Percentiles rank a stretch among this genome's conserved stretches.
Evolutionary conservation across 2,797 vertebrate species (phyloP).

Genomic region (Sibirionetta formosa): DNA sequence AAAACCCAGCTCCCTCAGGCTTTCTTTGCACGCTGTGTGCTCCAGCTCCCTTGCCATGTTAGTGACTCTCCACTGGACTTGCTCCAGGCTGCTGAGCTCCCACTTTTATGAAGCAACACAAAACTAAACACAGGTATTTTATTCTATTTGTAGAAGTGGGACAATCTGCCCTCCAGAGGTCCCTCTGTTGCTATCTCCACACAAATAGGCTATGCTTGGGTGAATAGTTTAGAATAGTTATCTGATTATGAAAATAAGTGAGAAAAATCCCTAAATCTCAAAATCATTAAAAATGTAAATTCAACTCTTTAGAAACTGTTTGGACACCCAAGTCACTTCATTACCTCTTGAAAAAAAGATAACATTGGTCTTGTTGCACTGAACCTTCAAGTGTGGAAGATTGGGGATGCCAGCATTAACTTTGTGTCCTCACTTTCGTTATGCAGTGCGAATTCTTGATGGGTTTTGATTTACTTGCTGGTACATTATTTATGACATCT

Average conservation of each 20-base stretch:
- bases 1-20: not conserved
- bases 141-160: not conserved
- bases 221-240: not conserved
- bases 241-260: not conserved
- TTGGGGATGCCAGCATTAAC: not conserved
- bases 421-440: conserved; percentile 48
- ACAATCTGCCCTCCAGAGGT: not conserved
- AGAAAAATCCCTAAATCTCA: not conserved
- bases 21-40: accelerated
- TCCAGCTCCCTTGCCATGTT: not conserved
- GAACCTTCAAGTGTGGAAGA: not conserved
- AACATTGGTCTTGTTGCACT: not conserved
- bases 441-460: conserved; percentile 41
- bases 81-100: not conserved
- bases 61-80: not conserved
- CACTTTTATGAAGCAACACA: not conserved
- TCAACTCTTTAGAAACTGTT: not conserved
- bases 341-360: conserved; percentile 11
- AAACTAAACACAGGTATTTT: not conserved
- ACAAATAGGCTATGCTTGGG: not conserved
- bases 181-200: not conserved
- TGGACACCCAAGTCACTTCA: not conserved
- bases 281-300: not conserved
- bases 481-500: conserved; percentile 63
- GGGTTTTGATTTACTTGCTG: conserved; percentile 59